Percentiles rank a stretch among this genome's conserved stretches.
These are phyloP conservation scores for Mustela lutreola DNA, from an alignment of 2,113 vertebrate genomes.

Conservation along the genomic window DNA sequence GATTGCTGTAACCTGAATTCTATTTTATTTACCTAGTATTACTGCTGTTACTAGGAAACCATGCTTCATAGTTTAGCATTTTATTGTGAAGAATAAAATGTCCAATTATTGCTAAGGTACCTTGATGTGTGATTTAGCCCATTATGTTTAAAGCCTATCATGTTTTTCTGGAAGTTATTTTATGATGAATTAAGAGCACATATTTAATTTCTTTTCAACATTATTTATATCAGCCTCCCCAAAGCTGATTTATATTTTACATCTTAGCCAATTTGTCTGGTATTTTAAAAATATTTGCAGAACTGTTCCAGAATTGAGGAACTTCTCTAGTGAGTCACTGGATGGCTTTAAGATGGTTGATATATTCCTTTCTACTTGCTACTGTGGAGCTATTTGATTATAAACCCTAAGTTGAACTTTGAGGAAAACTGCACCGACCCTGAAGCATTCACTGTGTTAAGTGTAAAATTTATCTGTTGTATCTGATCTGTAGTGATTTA, in stretches of 20 bases:
- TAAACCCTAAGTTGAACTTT: not conserved
- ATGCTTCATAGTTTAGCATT: constrained; percentile 5
- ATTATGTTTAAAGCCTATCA: constrained; percentile 41
- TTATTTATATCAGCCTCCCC: constrained; percentile 18
- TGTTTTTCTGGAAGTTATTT: constrained; percentile 45
- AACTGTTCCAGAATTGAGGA: constrained; percentile 8
- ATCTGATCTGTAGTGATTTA: constrained; percentile 49
- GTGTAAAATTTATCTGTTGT: constrained; percentile 3
- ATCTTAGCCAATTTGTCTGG: constrained; percentile 21
- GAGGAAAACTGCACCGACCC: not conserved
- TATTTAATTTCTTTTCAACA: constrained; percentile 65
- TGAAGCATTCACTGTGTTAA: not conserved
- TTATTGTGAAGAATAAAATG: constrained; percentile 66
- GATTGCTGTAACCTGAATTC: constrained; percentile 59
- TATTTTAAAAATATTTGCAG: constrained; percentile 46
- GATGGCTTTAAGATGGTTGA: not conserved
- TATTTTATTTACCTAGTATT: constrained; percentile 60
- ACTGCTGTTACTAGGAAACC: constrained; percentile 69
- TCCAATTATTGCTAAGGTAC: constrained; percentile 53
- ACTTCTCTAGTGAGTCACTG: not conserved
- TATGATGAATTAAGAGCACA: constrained; percentile 40
- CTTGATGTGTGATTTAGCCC: constrained; percentile 52
- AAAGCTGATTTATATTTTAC: constrained; percentile 61
- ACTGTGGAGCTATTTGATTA: not conserved
- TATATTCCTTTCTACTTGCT: not conserved